These are phyloP conservation scores for Sesamia nonagrioides DNA, from an alignment of 1,140 invertebrate genomes.

Conservation along the genomic window DNA sequence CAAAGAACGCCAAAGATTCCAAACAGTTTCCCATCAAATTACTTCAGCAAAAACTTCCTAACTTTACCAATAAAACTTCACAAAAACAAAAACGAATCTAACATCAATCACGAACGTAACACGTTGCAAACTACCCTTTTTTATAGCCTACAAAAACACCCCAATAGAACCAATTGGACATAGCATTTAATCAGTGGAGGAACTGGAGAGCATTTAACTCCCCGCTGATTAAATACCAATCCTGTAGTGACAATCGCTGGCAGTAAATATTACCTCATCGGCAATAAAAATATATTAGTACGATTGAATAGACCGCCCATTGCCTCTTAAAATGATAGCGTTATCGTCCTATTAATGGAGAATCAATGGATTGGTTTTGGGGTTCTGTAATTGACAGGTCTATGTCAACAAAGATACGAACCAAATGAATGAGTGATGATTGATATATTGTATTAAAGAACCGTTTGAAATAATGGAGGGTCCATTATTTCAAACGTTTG, in stretches of 20 bases:
- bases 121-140: conserved; percentile 7
- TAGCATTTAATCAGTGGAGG: conserved; percentile 27
- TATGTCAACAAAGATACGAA: too few species aligned
- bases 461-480: too few species aligned
- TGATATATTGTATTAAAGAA: too few species aligned
- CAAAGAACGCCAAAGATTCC: neutral
- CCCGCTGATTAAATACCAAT: neutral
- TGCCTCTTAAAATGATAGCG: conserved; percentile 19
- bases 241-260: neutral
- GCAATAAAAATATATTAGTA: conserved; percentile 45
- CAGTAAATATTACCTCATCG: conserved; percentile 44
- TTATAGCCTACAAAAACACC: conserved; percentile 21
- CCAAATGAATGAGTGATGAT: too few species aligned
- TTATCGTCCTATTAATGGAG: neutral
- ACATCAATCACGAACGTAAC: conserved; percentile 13
- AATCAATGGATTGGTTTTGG: neutral
- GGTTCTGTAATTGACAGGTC: neutral
- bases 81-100: neutral
- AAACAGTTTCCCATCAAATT: neutral
- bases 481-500: too few species aligned
- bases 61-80: conserved; percentile 19
- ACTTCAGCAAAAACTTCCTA: neutral
- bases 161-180: neutral
- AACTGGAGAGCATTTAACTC: neutral
- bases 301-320: conserved; percentile 22